Conservation (phyloP, 2,113 vertebrate species). For the Neolamprologus modestus region DNA sequence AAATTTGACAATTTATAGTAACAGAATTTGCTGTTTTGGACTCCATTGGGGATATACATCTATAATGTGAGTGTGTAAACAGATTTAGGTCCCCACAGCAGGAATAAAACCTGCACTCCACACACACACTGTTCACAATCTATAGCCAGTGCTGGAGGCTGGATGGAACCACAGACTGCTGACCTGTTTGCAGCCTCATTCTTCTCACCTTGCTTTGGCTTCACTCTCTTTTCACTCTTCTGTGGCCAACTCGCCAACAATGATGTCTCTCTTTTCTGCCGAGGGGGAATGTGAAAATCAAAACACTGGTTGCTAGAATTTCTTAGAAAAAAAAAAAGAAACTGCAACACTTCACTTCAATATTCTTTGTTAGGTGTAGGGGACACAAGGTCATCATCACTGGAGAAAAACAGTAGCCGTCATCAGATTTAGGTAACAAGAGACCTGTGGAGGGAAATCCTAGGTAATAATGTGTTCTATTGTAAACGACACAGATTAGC, state of each 20-base stretch:
- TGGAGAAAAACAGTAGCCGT: neutral
- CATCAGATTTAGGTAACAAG: slow-evolving; percentile 14
- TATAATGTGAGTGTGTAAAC: neutral
- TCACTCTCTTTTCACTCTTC: neutral
- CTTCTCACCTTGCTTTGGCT: slow-evolving; percentile 6
- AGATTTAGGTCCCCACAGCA: neutral
- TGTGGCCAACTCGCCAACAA: neutral
- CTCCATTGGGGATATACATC: neutral
- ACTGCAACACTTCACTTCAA: neutral
- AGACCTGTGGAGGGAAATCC: neutral
- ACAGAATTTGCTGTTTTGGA: neutral
- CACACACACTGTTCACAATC: neutral
- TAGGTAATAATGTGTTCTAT: neutral
- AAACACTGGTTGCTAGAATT: neutral
- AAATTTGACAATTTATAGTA: neutral
- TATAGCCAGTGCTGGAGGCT: neutral
- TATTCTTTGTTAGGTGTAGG: neutral
- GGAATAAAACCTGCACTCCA: neutral
- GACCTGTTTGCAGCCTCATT: slow-evolving; percentile 33
- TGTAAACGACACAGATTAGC: slow-evolving; percentile 2
- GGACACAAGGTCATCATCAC: slow-evolving; percentile 18
- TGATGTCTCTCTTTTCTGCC: neutral
- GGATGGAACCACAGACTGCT: slow-evolving; percentile 22
- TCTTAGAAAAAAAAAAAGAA: neutral
- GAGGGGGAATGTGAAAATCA: neutral